A percentile compares a stretch with the other conserved stretches of the same genome.
phyloP scores from a whole-genome alignment of 2,113 vertebrate species.

The Crotalus viridis region DNA sequence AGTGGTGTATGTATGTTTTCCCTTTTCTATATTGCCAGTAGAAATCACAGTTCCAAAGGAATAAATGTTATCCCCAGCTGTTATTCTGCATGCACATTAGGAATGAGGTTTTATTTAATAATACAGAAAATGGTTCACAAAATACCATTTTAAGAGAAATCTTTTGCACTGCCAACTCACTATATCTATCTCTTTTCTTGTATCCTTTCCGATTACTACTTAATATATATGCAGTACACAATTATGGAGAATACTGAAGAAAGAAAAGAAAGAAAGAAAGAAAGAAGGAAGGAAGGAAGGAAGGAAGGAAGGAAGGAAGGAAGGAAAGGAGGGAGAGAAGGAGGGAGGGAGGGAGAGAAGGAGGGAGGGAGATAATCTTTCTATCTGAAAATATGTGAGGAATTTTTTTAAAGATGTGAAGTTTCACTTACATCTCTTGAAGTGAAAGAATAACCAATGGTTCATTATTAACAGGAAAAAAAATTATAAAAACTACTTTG shows the following conservation, averaged over 20 bases:
- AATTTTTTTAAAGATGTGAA: neutral
- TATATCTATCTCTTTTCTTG: neutral
- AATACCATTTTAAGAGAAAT: neutral
- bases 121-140: conserved; percentile 1
- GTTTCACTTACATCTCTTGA: neutral
- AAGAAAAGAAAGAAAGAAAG: neutral
- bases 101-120: conserved; percentile 18
- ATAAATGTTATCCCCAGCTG: conserved; percentile 48
- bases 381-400: neutral
- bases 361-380: neutral
- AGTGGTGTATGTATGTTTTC: neutral
- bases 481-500: neutral
- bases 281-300: neutral
- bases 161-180: neutral
- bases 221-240: neutral
- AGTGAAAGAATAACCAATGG: neutral
- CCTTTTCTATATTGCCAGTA: neutral
- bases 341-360: accelerated
- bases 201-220: neutral
- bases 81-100: conserved; percentile 8
- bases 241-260: neutral
- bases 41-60: conserved; percentile 44
- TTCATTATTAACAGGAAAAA: neutral
- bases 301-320: neutral
- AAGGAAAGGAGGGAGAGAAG: neutral